Conservation (phyloP, 1,140 invertebrate species). For the Chionoecetes opilio region DNA sequence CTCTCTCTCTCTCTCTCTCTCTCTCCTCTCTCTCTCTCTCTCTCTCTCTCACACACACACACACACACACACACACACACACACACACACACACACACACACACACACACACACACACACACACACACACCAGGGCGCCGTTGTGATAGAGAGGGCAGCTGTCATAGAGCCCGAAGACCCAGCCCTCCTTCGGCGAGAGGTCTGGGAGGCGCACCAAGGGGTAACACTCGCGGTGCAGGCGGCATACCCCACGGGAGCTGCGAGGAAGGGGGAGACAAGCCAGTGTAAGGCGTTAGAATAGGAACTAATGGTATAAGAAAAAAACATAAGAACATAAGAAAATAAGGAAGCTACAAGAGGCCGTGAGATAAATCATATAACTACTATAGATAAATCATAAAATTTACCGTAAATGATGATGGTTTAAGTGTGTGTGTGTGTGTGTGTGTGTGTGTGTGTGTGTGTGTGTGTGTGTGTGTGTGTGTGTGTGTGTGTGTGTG, state of each 20-base stretch:
- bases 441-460: not conserved
- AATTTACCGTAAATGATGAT: not conserved
- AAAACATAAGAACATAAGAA: too few relatives aligned
- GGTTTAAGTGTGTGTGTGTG: not conserved
- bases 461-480: too few relatives aligned
- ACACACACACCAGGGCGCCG: constrained; percentile 58
- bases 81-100: constrained; percentile 11
- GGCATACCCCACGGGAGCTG: constrained; percentile 59
- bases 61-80: not conserved
- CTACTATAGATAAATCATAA: not conserved
- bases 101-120: not conserved
- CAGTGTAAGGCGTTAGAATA: not conserved
- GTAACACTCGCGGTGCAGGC: constrained; percentile 86
- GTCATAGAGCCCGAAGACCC: constrained; percentile 90
- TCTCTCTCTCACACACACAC: not conserved
- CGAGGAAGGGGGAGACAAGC: not conserved
- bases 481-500: too few relatives aligned
- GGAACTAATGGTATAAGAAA: too few relatives aligned
- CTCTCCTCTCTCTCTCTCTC: too few relatives aligned
- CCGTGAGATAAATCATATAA: too few relatives aligned
- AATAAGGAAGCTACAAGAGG: too few relatives aligned
- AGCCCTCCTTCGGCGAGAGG: constrained; percentile 87
- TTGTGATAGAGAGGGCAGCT: constrained; percentile 85
- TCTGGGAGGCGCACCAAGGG: constrained; percentile 90
- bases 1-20: too few relatives aligned